Base-by-base conservation (phyloP, 2,888 invertebrate genomes). In the Nemotelus nigrinus region DNA sequence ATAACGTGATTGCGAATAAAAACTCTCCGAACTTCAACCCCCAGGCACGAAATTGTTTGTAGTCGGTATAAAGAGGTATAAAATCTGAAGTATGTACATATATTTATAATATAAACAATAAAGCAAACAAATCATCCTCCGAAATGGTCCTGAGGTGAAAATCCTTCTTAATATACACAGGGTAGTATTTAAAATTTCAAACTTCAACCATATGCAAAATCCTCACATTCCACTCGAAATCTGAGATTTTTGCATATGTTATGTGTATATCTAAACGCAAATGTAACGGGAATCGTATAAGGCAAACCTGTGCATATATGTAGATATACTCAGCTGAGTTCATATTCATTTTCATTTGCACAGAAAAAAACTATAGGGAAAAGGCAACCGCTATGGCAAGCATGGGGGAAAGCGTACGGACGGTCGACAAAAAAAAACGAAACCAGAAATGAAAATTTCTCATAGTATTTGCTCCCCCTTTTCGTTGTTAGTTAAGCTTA, bases 401-500 rank as follows among this genome's bases (percentile, higher is more conserved):
- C 25, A 25, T 25, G 25, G 25, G 25, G 25, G 25, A 25, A 25
- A 25, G 25, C 25, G 25, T 25, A 25, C 25, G 25, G 25, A 25
- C 25, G 3, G 10, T 39, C 63, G 63, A 41, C 63, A 63, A 63
- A 55, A 68, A 47, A 53, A 70, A 55, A 70, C 53, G 53, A 70
- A 25, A 43, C 55, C 39, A 53, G 55, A 70, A 70, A 53, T n/a
- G 63, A 45, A 58, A 72, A 58, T 72, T 72, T 58, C 57, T 58
- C 71, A 25, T 57, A 58, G 25, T 45, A 47, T 60, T 60, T 63
- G 50, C 44, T 53, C 70, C 53, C 55, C 58, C 39, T 72, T 47
- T 74, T 74, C n/a, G 25, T 43, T 48, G 72, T 72, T 65, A 65
- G 76, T 76, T 76, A 76, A 76, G 65, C 60, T 76, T 76, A 77